Base-by-base conservation (phyloP, 2,888 invertebrate species). In the Mythimna vitellina region DNA sequence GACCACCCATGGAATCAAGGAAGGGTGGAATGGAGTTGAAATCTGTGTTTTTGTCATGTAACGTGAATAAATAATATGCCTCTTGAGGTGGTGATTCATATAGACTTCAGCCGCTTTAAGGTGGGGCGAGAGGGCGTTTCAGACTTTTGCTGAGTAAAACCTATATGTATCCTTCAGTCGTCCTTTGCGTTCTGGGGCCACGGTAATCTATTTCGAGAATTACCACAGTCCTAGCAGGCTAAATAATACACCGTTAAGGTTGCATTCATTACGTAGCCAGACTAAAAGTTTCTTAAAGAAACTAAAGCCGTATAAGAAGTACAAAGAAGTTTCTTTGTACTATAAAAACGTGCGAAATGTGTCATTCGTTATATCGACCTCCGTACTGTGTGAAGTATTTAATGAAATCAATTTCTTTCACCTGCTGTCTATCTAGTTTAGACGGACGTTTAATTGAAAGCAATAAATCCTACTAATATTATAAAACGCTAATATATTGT, bases 271-370 rank as follows among this genome's bases (percentile, higher is more conserved):
- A 22, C 20, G 10, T 22, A n/a, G 20, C 32, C n/a, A 53, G 22
- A 32, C 32, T 14, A n/a, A 35, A 14, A 12, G n/a, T 35, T n/a
- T 51, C 42, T 25, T n/a, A 7, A 29, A 49, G 7, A 62, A 76
- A 32, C 25, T 51, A 10, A 62, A 62, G 25, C n/a, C n/a, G n/a
- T 12, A 3, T 51, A 25, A 32, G 12, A 58, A 17, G 12, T 25
- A 22, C n/a, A 38, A 42, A 29, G 7, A 25, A 38, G 46, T 54
- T 32, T 54, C 29, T 54, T 32, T 38, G 5, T n/a, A 46, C 7
- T 35, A 29, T 7, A 17, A 32, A 60, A 74, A 46, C 22, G 72
- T 71, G 54, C 20, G 32, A 69, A 76, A 51, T 35, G n/a, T 69
- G 51, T 22, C 49, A 42, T 12, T 61, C 12, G 20, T 38, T n/a